These are phyloP conservation scores for Lepilemur septentrionalis DNA, from an alignment of 2,797 vertebrate genomes.

Conservation along the genomic window DNA sequence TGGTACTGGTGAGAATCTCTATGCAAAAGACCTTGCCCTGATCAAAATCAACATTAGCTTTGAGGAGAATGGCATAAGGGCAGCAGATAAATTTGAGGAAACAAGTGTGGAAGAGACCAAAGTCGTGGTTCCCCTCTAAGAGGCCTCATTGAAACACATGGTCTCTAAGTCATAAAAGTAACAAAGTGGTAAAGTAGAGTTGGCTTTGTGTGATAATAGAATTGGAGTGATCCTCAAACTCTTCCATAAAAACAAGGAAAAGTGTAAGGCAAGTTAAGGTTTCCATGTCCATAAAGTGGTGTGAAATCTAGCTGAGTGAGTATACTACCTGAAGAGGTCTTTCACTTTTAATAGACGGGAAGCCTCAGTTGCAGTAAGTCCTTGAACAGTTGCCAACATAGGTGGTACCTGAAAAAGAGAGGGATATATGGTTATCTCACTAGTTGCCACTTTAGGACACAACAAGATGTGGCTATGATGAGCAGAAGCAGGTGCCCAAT, in stretches of 20 bases:
- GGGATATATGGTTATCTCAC: rapidly evolving
- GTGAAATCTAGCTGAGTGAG: background rate
- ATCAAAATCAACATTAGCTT: background rate
- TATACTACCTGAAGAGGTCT: background rate
- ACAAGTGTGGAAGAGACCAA: background rate
- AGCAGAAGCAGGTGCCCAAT: rapidly evolving
- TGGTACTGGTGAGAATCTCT: background rate
- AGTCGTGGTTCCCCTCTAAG: background rate
- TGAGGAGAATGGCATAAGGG: background rate
- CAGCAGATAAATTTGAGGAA: background rate
- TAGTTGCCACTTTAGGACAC: background rate
- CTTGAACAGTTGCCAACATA: background rate
- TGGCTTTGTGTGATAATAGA: background rate
- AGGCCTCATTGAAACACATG: background rate
- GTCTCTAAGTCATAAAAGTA: background rate
- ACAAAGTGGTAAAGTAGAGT: background rate
- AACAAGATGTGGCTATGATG: background rate
- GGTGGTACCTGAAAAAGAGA: background rate
- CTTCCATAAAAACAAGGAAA: background rate
- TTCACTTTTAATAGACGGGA: background rate
- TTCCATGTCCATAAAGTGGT: rapidly evolving
- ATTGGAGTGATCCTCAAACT: background rate
- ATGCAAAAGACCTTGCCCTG: background rate
- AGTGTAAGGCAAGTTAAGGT: background rate
- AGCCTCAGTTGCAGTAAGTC: rapidly evolving